Conservation (phyloP, 2,888 invertebrate genomes). For the Pheosia tremula region DNA sequence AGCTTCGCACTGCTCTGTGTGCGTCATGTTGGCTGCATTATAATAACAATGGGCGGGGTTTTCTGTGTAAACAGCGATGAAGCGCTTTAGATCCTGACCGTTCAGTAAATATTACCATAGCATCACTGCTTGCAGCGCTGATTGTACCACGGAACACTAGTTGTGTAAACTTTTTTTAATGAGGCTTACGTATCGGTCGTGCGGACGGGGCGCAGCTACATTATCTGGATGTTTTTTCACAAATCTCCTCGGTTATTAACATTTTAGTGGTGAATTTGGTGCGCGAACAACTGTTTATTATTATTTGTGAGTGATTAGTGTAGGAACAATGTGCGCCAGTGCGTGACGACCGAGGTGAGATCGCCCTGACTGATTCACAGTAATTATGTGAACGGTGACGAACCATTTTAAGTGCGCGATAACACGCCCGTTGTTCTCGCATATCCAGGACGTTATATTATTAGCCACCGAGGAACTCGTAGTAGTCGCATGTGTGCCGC, state of each 20-base stretch:
- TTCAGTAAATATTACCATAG: background rate
- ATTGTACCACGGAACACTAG: conserved; percentile 39
- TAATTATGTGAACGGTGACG: conserved; percentile 81
- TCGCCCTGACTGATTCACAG: conserved; percentile 71
- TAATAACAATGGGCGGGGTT: conserved; percentile 79
- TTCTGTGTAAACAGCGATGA: conserved; percentile 41
- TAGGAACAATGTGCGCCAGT: conserved; percentile 44
- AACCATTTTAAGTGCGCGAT: conserved; percentile 77
- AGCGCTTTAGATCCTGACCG: conserved; percentile 48
- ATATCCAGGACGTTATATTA: conserved; percentile 41
- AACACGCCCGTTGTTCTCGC: conserved; percentile 64
- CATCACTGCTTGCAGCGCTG: conserved; percentile 49
- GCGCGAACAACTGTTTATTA: conserved; percentile 26
- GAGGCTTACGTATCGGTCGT: conserved; percentile 69
- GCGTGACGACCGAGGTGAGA: conserved; percentile 60
- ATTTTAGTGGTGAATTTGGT: conserved; percentile 29
- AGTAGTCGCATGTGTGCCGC: conserved; percentile 35
- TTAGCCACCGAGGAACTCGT: conserved; percentile 39
- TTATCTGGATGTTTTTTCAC: conserved; percentile 49
- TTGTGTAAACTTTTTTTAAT: conserved; percentile 78
- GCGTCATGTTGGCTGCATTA: conserved; percentile 82
- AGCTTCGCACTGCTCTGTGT: conserved; percentile 68
- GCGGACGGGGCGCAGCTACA: conserved; percentile 58
- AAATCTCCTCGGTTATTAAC: conserved; percentile 40
- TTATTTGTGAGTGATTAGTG: conserved; percentile 35